A percentile compares a stretch with the other conserved stretches of the same genome.
phyloP scores from a whole-genome alignment of 1,140 invertebrate genomes.

The Pantala flavescens region DNA sequence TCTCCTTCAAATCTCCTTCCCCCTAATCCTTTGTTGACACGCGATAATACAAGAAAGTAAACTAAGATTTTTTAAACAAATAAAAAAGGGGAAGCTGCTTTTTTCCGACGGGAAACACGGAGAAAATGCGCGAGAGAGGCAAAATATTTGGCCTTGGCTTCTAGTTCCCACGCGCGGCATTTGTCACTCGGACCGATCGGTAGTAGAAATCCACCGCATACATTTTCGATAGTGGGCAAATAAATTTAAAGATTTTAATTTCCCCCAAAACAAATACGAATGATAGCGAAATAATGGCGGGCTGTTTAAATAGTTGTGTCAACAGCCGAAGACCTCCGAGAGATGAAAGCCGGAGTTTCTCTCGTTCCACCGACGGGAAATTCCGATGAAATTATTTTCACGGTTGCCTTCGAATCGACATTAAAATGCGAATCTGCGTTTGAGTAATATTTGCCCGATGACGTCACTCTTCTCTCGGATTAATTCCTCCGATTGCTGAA shows the following conservation, averaged over 20 bases:
- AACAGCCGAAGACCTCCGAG: background rate
- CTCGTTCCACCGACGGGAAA: no score
- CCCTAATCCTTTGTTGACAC: conserved; percentile 8
- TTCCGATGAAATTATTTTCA: no score
- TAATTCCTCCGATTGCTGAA: no score
- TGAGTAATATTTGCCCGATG: no score
- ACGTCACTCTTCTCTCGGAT: no score
- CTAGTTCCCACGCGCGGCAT: background rate
- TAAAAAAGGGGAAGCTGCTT: conserved; percentile 5
- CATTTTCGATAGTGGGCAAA: background rate
- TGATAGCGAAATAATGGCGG: background rate
- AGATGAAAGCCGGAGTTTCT: background rate
- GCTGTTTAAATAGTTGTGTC: background rate
- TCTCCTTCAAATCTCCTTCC: background rate
- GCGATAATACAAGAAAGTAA: conserved; percentile 7
- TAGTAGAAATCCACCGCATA: background rate
- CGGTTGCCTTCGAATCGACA: no score
- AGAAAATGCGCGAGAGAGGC: background rate
- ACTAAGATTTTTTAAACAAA: background rate
- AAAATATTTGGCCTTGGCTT: background rate
- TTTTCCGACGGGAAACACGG: background rate
- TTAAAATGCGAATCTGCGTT: no score
- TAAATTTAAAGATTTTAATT: conserved; percentile 1
- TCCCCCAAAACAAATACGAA: background rate
- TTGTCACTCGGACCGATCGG: background rate